Conservation (phyloP, 2,888 invertebrate species). For the Hypolimnas misippus region DNA sequence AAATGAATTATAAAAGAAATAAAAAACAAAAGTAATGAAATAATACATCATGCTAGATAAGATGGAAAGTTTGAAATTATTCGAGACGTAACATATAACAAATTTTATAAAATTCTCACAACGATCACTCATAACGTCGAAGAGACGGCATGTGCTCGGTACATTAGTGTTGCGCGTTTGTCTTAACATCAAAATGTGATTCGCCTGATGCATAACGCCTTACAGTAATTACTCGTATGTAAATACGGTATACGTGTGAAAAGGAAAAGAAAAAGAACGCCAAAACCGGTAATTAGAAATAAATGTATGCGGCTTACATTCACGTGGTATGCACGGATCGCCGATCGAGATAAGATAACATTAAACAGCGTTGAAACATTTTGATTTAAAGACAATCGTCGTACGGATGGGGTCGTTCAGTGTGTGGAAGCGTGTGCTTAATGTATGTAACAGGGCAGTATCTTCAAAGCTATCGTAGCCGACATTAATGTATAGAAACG, state of each 20-base stretch:
- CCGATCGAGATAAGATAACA: slow-evolving; percentile 78
- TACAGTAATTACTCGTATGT: slow-evolving; percentile 77
- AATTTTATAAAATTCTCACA: slow-evolving; percentile 76
- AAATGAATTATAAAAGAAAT: slow-evolving; percentile 73
- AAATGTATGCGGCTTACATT: slow-evolving; percentile 80
- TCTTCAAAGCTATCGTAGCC: slow-evolving; percentile 71
- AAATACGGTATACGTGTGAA: slow-evolving; percentile 82
- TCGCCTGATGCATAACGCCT: slow-evolving; percentile 75
- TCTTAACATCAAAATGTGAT: slow-evolving; percentile 79
- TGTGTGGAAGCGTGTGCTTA: slow-evolving; percentile 78
- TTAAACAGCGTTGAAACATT: slow-evolving; percentile 83
- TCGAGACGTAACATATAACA: slow-evolving; percentile 74
- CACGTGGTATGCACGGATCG: slow-evolving; percentile 76
- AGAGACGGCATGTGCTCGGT: slow-evolving; percentile 66
- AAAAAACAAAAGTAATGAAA: slow-evolving; percentile 74
- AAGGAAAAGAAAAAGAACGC: slow-evolving; percentile 75
- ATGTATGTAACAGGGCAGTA: slow-evolving; percentile 67
- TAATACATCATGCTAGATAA: slow-evolving; percentile 83
- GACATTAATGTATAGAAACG: slow-evolving; percentile 14
- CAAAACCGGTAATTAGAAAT: slow-evolving; percentile 80
- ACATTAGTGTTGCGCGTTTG: slow-evolving; percentile 67
- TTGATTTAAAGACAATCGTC: slow-evolving; percentile 81
- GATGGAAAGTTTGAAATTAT: slow-evolving; percentile 79
- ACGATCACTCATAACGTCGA: slow-evolving; percentile 72
- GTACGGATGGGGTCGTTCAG: slow-evolving; percentile 66